Base-by-base conservation (phyloP, 2,113 vertebrate species). In the Lepus timidus region DNA sequence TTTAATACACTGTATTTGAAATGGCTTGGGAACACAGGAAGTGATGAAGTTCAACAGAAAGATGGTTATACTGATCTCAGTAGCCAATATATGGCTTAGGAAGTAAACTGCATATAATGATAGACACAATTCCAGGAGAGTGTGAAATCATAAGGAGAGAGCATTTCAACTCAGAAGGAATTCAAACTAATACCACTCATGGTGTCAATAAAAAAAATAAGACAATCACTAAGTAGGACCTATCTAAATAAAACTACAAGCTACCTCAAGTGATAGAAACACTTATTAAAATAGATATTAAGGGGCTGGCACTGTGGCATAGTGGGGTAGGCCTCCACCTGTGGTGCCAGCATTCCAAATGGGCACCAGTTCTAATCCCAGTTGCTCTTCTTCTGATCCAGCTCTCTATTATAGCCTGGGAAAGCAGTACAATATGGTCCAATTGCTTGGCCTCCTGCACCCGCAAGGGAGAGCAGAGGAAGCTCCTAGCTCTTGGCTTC, bases 61-160 rank as follows among this genome's bases (percentile, higher is more conserved):
- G 14, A 58, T 16, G 52, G n/a, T 39, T 62, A 44, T 13, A 29
- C 2, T 0, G 27, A 16, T 16, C 12, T 6, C 33, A 1, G 2
- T 3, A 51, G 62, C 13, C 49, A 39, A 51, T 52, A 76, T 1
- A 16, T 1, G 6, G 70, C 25, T 10, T 27, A 31, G 76, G 39
- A 82, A 49, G 27, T 20, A 25, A 20, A 71, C 22, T 33, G 33
- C 11, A 27, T 3, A 25, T 0, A 74, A 3, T 4, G 2, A 19
- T 0, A n/a, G 23, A 17, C n/a, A 44, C 22, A 29, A 27, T n/a
- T 67, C 25, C 2, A 39, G 11, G 17, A 22, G 5, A 14, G 1
- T 51, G 44, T 58, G 33, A 52, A 87, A 33, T 6, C 4, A 20
- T 31, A 36, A 3, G 13, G 0, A 74, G 25, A 51, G 3, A 55